Evolutionary conservation across 1,140 invertebrate species (phyloP).

Genomic region (Maconellicoccus hirsutus): DNA sequence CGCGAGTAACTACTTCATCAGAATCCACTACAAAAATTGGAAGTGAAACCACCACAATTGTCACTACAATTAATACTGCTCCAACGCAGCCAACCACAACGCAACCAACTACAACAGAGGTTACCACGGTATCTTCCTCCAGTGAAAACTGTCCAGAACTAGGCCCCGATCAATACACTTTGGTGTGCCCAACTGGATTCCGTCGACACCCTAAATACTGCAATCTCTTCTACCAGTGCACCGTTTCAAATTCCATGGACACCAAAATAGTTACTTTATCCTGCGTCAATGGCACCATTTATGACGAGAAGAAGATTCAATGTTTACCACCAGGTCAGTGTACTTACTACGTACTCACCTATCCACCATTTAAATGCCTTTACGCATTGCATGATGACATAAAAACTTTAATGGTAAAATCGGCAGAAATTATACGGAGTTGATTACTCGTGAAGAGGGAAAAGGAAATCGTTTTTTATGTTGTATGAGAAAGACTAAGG

Average conservation of each 20-base stretch:
- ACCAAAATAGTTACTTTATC: slow-evolving; percentile 57
- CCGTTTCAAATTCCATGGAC: slow-evolving; percentile 48
- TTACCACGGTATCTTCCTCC: slow-evolving; percentile 12
- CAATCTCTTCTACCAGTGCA: slow-evolving; percentile 73
- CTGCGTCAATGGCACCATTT: slow-evolving; percentile 63
- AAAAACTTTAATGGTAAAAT: too few relatives aligned
- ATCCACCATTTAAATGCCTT: too few relatives aligned
- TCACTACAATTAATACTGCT: slow-evolving; percentile 21
- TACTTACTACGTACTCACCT: too few relatives aligned
- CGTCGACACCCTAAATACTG: slow-evolving; percentile 69
- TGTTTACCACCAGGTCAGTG: slow-evolving; percentile 44
- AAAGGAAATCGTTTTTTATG: too few relatives aligned
- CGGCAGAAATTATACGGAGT: too few relatives aligned
- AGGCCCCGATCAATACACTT: slow-evolving; percentile 46
- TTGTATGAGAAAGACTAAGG: too few relatives aligned
- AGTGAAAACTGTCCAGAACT: slow-evolving; percentile 29
- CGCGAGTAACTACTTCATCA: slow-evolving; percentile 13
- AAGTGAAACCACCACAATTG: slow-evolving; percentile 16
- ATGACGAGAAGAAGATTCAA: slow-evolving; percentile 55
- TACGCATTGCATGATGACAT: too few relatives aligned
- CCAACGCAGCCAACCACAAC: not conserved
- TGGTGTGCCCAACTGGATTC: slow-evolving; percentile 69
- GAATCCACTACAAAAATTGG: not conserved
- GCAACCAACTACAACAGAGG: slow-evolving; percentile 23
- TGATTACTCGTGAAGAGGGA: too few relatives aligned